Percentiles rank a stretch among this genome's conserved stretches.
These are phyloP conservation scores for Nomada fabriciana DNA, from an alignment of 2,888 invertebrate genomes.

Conservation along the genomic window DNA sequence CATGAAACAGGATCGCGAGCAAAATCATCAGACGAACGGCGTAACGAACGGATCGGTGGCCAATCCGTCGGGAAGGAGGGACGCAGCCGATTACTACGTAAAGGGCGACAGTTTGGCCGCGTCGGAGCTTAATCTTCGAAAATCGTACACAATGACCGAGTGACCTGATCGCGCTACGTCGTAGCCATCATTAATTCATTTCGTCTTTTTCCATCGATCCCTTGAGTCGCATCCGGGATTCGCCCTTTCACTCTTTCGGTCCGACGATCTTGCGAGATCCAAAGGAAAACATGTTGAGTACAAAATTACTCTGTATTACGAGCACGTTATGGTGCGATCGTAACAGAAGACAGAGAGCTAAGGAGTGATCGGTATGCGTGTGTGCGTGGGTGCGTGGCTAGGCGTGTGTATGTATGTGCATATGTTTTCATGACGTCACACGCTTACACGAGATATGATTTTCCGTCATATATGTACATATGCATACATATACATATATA, in stretches of 20 bases:
- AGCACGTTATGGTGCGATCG: slow-evolving; percentile 6
- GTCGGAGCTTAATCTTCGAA: slow-evolving; percentile 80
- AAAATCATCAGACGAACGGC: slow-evolving; percentile 67
- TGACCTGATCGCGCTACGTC: slow-evolving; percentile 67
- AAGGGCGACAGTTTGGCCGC: slow-evolving; percentile 84
- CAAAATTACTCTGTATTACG: slow-evolving; percentile 51
- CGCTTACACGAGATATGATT: too few relatives aligned
- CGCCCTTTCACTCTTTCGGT: slow-evolving; percentile 17
- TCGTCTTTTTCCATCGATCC: slow-evolving; percentile 37
- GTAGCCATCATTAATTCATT: slow-evolving; percentile 47
- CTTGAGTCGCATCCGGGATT: slow-evolving; percentile 34
- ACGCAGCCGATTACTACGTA: slow-evolving; percentile 86
- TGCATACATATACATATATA: slow-evolving; percentile 1
- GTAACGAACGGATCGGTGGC: slow-evolving; percentile 59
- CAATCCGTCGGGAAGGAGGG: slow-evolving; percentile 76
- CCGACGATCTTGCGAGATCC: slow-evolving; percentile 3
- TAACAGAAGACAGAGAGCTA: neutral
- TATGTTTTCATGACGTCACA: neutral
- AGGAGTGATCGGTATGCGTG: neutral
- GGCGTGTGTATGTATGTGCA: neutral
- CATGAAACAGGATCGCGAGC: slow-evolving; percentile 57
- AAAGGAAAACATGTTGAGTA: slow-evolving; percentile 30
- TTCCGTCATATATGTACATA: neutral
- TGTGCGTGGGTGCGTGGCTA: neutral
- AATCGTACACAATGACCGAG: slow-evolving; percentile 77